Base-by-base conservation (phyloP, 2,888 invertebrate species). In the Lithophane socia region DNA sequence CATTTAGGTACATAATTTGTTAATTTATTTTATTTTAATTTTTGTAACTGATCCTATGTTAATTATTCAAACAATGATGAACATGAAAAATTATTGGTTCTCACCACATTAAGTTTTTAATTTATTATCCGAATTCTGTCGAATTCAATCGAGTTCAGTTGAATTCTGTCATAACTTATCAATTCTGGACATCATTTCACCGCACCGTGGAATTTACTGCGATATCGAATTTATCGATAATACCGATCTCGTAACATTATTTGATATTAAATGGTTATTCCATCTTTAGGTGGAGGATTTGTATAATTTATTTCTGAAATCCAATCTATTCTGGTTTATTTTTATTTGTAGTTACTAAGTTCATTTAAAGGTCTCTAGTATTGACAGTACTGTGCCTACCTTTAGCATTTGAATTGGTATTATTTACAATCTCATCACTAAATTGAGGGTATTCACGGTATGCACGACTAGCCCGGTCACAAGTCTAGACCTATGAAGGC, bases 151-250 rank as follows among this genome's bases (percentile, higher is more conserved):
- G n/a, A n/a, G n/a, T n/a, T 60, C 56, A 58, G 21, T 47, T 18
- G 13, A 44, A 69, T 67, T 63, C n/a, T 60, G 61, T 70, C 65
- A 66, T 80, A 72, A 60, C 12, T 73, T 72, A 56, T 75, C 85
- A 52, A 2, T 54, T 42, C 37, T 37, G 64, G 47, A 66, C 47
- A 61, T 75, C 64, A 63, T 67, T 63, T 72, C 47, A 66, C 60
- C 72, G 58, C 64, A 63, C 61, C 61, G 42, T 44, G 64, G 12
- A 54, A 84, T 85, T 67, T 70, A 83, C 58, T 67, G 42, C 74
- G 70, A 71, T 49, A 81, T 16, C 37, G 12, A 65, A 63, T 73
- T 81, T 73, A 81, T 73, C 82, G 37, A 61, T 44, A 63, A 29
- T 18, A 61, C 24, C 12, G 16, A 75, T 74, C 64, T 60, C 67